Conservation (phyloP, 2,797 vertebrate species). For the Vespertilio murinus region DNA sequence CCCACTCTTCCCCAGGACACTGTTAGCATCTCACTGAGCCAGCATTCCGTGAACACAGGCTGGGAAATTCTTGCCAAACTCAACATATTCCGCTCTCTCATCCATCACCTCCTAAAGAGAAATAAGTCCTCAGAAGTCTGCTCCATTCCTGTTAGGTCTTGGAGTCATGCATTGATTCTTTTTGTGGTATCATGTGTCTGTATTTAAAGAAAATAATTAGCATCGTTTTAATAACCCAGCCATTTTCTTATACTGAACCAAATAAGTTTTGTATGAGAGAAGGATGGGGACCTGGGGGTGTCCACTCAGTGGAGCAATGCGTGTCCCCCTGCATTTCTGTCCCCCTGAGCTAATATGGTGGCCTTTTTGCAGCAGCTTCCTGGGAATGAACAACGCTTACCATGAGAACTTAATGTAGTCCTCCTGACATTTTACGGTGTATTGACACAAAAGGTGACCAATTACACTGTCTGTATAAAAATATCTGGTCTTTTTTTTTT, state of each 20-base stretch:
- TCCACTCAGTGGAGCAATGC: background rate
- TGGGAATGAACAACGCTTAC: background rate
- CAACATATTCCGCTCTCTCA: background rate
- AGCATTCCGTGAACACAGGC: background rate
- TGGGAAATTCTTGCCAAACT: background rate
- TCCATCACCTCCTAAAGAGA: background rate
- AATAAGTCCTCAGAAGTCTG: background rate
- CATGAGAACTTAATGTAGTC: background rate
- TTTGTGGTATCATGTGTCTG: background rate
- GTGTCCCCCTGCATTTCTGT: background rate
- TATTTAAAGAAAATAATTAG: slow-evolving; percentile 1
- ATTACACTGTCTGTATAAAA: background rate
- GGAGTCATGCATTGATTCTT: background rate
- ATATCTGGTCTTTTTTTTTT: background rate
- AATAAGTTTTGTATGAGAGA: background rate
- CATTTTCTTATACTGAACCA: background rate
- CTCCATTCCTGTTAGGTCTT: background rate
- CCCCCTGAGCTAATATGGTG: background rate
- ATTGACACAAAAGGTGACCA: background rate
- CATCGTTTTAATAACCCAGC: background rate
- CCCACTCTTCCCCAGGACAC: no score
- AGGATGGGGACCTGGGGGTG: background rate
- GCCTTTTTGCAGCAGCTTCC: background rate
- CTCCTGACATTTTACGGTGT: background rate
- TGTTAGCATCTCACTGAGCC: background rate